Percentiles rank a stretch among this genome's conserved stretches.
Conservation (phyloP, 2,888 invertebrate genomes). For the Nomada flava region DNA sequence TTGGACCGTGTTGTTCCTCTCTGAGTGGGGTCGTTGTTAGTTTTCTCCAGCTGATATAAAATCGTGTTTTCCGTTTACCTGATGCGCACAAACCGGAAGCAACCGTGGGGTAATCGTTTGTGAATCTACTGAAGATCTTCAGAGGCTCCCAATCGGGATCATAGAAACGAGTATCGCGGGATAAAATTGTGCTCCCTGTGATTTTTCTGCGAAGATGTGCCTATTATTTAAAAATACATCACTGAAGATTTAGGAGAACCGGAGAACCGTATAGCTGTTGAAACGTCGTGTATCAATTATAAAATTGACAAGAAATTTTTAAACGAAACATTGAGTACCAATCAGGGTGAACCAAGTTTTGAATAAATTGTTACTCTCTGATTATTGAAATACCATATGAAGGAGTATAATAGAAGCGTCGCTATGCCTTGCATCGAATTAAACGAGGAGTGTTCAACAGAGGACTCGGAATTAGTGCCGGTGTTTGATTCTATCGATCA, state of each 20-base stretch:
- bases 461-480: conserved; percentile 24
- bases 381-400: conserved; percentile 13
- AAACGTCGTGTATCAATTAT: too few species aligned
- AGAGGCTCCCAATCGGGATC: not conserved
- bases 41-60: conserved; percentile 50
- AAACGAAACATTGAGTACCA: too few species aligned
- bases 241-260: too few species aligned
- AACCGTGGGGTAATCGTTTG: not conserved
- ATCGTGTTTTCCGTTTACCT: not conserved
- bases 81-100: not conserved
- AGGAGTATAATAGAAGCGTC: not conserved
- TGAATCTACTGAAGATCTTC: not conserved
- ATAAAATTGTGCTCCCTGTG: not conserved
- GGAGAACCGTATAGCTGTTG: too few species aligned
- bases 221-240: not conserved
- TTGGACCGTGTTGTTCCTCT: conserved; percentile 19
- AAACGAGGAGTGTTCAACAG: not conserved
- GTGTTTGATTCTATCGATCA: not conserved
- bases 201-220: not conserved
- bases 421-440: conserved; percentile 52
- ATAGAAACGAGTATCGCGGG: not conserved
- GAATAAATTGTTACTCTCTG: too few species aligned
- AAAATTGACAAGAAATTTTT: too few species aligned
- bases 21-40: conserved; percentile 29
- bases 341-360: too few species aligned